Conservation (phyloP, 2,888 invertebrate species). For the Agrilus mali region DNA sequence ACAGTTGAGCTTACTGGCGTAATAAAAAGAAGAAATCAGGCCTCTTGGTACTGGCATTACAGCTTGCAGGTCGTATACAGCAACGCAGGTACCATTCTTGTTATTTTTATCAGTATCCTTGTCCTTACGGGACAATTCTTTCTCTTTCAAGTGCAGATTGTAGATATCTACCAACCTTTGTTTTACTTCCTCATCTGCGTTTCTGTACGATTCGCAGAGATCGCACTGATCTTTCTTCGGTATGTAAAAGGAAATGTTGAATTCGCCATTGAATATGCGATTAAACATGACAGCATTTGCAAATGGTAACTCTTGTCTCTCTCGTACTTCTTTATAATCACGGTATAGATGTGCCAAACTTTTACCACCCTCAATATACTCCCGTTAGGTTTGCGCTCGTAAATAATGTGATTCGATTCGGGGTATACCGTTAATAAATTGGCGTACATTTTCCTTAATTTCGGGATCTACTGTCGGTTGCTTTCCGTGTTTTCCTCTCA, state of each 20-base stretch:
- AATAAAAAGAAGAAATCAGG: constrained; percentile 15
- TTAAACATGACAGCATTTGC: constrained; percentile 10
- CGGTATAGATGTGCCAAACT: no score
- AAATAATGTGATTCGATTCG: no score
- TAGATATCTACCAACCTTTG: constrained; percentile 9
- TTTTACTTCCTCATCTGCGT: no score
- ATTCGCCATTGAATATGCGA: constrained; percentile 12
- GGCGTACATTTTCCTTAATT: constrained; percentile 12
- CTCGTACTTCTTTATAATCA: no score
- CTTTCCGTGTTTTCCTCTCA: constrained; percentile 13
- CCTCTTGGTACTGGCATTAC: constrained; percentile 16
- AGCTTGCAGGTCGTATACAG: constrained; percentile 16
- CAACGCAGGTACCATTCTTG: constrained; percentile 8
- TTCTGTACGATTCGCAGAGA: no score
- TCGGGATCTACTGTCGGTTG: constrained; percentile 12
- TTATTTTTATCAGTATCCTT: constrained; percentile 13
- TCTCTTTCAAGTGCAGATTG: constrained; percentile 12
- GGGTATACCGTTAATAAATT: constrained; percentile 14
- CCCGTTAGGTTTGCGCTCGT: no score
- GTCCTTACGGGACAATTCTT: constrained; percentile 12
- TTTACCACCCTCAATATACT: no score
- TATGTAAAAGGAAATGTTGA: constrained; percentile 12
- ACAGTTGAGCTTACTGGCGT: constrained; percentile 14
- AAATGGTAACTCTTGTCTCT: constrained; percentile 12
- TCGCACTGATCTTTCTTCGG: constrained; percentile 14